These are phyloP conservation scores for Platyscapa corneri DNA, from an alignment of 1,140 invertebrate genomes.

Conservation along the genomic window DNA sequence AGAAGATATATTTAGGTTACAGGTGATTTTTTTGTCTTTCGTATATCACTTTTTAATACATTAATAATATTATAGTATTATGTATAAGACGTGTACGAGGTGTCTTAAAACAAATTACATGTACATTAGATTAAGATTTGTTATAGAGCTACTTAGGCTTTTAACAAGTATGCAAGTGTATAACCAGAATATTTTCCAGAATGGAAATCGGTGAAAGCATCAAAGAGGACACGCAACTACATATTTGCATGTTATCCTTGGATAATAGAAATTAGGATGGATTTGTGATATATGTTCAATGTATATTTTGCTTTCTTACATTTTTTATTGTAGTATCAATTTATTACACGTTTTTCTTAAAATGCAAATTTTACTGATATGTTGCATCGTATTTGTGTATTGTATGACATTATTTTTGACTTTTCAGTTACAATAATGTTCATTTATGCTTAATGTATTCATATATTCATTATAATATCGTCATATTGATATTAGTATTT, in stretches of 20 bases:
- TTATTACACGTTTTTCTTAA: background rate
- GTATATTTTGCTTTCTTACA: background rate
- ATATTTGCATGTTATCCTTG: background rate
- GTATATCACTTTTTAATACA: too few relatives aligned
- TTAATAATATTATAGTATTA: too few relatives aligned
- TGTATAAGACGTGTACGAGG: too few relatives aligned
- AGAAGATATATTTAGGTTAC: too few relatives aligned
- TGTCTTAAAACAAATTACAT: too few relatives aligned
- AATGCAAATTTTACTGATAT: background rate
- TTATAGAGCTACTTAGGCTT: background rate
- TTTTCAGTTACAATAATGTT: too few relatives aligned
- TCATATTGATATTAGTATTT: too few relatives aligned
- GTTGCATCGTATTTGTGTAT: too few relatives aligned
- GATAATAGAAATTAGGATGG: constrained; percentile 9
- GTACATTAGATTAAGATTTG: constrained; percentile 8
- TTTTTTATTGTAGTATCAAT: background rate
- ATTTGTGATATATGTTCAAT: constrained; percentile 34
- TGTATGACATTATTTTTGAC: too few relatives aligned
- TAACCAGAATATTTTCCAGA: constrained; percentile 34
- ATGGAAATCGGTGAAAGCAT: constrained; percentile 23
- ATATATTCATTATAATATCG: too few relatives aligned
- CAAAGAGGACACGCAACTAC: background rate
- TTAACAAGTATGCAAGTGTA: background rate
- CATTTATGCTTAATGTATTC: too few relatives aligned
- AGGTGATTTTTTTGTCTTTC: too few relatives aligned